A percentile compares a stretch with the other conserved stretches of the same genome.
Conservation (phyloP, 2,888 invertebrate species). For the Dorcus hopei region DNA sequence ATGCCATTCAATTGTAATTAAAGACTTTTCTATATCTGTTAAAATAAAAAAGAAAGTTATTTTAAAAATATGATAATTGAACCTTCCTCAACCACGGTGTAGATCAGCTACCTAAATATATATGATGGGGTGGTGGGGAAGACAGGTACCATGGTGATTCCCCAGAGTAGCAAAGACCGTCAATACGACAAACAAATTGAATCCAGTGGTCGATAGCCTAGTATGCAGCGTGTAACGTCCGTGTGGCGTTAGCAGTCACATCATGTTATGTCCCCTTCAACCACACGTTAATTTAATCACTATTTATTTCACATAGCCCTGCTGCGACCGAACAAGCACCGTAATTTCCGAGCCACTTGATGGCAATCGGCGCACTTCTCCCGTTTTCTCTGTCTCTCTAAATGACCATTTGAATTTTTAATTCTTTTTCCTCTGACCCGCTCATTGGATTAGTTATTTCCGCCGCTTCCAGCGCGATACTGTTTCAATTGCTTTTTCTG, state of each 20-base stretch:
- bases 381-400: slow-evolving; percentile 4
- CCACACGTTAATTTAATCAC: slow-evolving; percentile 21
- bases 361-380: slow-evolving; percentile 15
- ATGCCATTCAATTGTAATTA: no score
- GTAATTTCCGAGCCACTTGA: slow-evolving; percentile 25
- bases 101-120: no score
- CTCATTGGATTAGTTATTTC: slow-evolving; percentile 6
- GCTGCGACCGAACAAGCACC: slow-evolving; percentile 23
- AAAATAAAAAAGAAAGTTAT: no score
- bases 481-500: neutral
- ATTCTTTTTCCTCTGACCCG: slow-evolving; percentile 19
- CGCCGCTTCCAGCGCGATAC: neutral
- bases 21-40: no score
- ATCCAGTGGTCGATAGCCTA: slow-evolving; percentile 16
- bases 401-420: slow-evolving; percentile 24
- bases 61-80: no score
- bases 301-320: slow-evolving; percentile 21
- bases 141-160: neutral
- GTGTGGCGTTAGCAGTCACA: slow-evolving; percentile 8
- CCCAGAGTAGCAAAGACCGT: slow-evolving; percentile 19
- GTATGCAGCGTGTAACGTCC: slow-evolving; percentile 14
- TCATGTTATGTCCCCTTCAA: slow-evolving; percentile 11
- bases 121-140: neutral
- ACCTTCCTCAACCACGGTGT: no score
- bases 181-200: slow-evolving; percentile 26